A percentile compares a stretch with the other conserved stretches of the same genome.
Evolutionary conservation across 2,797 vertebrate species (phyloP).

Genomic region (Sciaenops ocellatus): DNA sequence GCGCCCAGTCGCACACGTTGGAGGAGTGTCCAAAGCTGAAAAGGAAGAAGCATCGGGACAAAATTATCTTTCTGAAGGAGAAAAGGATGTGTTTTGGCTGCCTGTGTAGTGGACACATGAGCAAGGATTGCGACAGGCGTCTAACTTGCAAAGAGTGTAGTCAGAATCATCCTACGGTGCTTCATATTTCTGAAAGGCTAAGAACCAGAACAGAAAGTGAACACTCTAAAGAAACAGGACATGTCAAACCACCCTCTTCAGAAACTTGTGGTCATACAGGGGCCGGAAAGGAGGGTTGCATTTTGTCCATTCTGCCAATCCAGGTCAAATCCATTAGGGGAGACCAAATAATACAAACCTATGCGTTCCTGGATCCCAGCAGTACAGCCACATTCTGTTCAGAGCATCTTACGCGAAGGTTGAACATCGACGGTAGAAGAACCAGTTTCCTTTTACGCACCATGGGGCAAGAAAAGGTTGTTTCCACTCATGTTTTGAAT

Average conservation of each 20-base stretch:
- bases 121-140: constrained; percentile 17
- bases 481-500: no score
- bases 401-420: no score
- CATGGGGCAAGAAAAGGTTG: no score
- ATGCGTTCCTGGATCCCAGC: no score
- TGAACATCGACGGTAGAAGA: no score
- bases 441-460: no score
- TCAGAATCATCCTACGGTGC: background rate
- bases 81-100: constrained; percentile 6
- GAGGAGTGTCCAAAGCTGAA: constrained; percentile 2
- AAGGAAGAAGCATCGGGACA: background rate
- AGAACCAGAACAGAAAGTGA: background rate
- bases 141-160: background rate
- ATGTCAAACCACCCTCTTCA: background rate
- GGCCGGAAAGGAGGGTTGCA: no score
- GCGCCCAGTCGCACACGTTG: background rate
- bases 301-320: no score
- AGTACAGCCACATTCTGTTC: no score
- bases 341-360: no score
- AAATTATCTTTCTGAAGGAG: background rate
- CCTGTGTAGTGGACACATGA: constrained; percentile 7
- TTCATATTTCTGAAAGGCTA: background rate
- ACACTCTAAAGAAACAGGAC: background rate
- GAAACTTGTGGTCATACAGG: constrained; percentile 16
- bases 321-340: no score